These are phyloP conservation scores for Apus apus DNA, from an alignment of 2,113 vertebrate species.

Conservation along the genomic window DNA sequence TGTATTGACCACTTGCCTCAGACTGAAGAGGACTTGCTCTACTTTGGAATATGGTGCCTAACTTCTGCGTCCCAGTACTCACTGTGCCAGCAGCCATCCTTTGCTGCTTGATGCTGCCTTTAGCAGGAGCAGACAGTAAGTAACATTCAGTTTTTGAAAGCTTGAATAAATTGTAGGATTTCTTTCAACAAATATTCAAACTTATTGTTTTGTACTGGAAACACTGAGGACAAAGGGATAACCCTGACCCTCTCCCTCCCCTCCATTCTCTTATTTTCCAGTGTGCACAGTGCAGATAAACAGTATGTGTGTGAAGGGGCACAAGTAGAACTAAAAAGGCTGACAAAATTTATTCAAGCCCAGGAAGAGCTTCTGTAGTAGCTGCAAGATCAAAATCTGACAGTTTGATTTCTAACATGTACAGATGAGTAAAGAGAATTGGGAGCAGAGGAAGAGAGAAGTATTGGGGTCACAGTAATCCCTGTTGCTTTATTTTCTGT, in stretches of 20 bases:
- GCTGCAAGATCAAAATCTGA: constrained; percentile 49
- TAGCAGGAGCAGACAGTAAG: constrained; percentile 84
- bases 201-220: background rate
- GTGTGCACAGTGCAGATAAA: background rate
- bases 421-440: constrained; percentile 44
- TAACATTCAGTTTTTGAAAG: constrained; percentile 8
- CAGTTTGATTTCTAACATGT: constrained; percentile 36
- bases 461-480: constrained; percentile 29
- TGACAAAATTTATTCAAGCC: background rate
- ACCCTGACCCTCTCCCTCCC: too few relatives aligned
- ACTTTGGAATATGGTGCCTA: constrained; percentile 82
- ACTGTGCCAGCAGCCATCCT: constrained; percentile 80
- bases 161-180: background rate
- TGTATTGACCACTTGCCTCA: constrained; percentile 64
- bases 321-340: background rate
- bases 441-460: constrained; percentile 1
- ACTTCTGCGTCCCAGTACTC: constrained; percentile 65
- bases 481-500: constrained; percentile 13
- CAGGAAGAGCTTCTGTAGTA: constrained; percentile 20
- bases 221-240: background rate
- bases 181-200: background rate
- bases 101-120: constrained; percentile 75
- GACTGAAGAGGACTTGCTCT: constrained; percentile 73
- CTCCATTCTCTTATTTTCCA: background rate
- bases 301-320: background rate